Conservation (phyloP, 2,888 invertebrate genomes). For the Patella pellucida region DNA sequence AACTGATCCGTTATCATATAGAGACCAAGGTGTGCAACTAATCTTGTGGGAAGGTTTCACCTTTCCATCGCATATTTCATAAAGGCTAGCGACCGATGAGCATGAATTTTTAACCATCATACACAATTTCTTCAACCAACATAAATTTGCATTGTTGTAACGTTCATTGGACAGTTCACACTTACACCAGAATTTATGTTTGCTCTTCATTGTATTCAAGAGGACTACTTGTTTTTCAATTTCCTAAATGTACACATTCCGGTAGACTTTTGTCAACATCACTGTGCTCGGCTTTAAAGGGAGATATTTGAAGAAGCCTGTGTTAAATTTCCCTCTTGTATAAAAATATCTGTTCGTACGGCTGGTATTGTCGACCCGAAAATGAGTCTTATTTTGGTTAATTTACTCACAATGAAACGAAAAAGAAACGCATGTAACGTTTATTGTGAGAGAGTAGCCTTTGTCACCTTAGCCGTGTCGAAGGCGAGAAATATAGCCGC, state of each 20-base stretch:
- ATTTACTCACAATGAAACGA: background rate
- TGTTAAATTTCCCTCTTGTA: slow-evolving; percentile 16
- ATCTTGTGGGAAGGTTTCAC: too few species aligned
- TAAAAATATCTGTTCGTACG: slow-evolving; percentile 1
- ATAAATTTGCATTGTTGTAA: slow-evolving; percentile 5
- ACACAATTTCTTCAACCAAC: slow-evolving; percentile 7
- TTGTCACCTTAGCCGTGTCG: background rate
- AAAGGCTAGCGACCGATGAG: too few species aligned
- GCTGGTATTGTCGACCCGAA: slow-evolving; percentile 14
- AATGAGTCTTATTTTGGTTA: slow-evolving; percentile 8
- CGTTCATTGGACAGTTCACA: slow-evolving; percentile 7
- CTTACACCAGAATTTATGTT: slow-evolving; percentile 4
- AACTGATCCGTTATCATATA: too few species aligned
- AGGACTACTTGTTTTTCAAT: slow-evolving; percentile 20
- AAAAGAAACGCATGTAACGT: slow-evolving; percentile 10
- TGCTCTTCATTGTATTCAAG: background rate
- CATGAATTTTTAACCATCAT: background rate
- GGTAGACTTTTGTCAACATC: slow-evolving; percentile 18
- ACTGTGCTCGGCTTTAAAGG: slow-evolving; percentile 4
- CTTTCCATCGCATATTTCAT: too few species aligned
- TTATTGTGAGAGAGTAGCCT: background rate
- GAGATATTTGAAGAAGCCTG: slow-evolving; percentile 8
- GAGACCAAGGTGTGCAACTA: too few species aligned
- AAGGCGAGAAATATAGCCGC: background rate
- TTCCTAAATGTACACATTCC: slow-evolving; percentile 19